Base-by-base conservation (phyloP, 2,888 invertebrate genomes). In the Patella ulyssiponensis region DNA sequence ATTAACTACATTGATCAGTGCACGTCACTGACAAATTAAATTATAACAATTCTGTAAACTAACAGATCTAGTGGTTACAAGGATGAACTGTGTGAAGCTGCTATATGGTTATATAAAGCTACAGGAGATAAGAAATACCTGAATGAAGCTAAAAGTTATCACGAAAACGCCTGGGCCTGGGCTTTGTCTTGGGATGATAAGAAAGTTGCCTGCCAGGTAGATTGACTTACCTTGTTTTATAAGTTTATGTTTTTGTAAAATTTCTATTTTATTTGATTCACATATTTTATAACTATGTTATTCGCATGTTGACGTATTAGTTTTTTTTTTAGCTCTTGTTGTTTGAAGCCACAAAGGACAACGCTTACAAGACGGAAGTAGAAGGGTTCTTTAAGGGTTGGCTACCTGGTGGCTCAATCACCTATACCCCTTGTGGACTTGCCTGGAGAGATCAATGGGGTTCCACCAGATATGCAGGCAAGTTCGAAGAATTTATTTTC, bases 101-200 rank as follows among this genome's bases (percentile, higher is more conserved):
- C 86, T 11, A 80, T 84, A 9, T 88, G 87, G 86, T 78, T 90
- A 77, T 84, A 86, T 81, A 80, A 84, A 54, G 90, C 90, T 0
- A 89, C 90, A 9, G 77, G 84, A 14, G 87, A 88, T 17, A 77
- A 75, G 51, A n/a, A 75, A 15, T 90, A 89, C 77, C 81, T 89
- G 15, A 71, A 78, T 12, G 85, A 87, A n/a, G 89, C 88, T 44
- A 82, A 86, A 75, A 77, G 79, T 3, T 86, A 81, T 81, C 81
- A 82, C 71, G 82, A 81, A 56, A 73, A 20, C 33, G 80, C 75
- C 20, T 75, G 79, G 82, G 81, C 84, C 1, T 87, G 87, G 88
- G 88, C 85, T 7, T 82, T 87, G 17, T 85, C 84, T 14, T 90
- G 90, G 89, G 88, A 89, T 53, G 87, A 87, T 79, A 87, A 87